These are phyloP conservation scores for Mus caroli DNA, from an alignment of 2,797 vertebrate species.

Conservation along the genomic window DNA sequence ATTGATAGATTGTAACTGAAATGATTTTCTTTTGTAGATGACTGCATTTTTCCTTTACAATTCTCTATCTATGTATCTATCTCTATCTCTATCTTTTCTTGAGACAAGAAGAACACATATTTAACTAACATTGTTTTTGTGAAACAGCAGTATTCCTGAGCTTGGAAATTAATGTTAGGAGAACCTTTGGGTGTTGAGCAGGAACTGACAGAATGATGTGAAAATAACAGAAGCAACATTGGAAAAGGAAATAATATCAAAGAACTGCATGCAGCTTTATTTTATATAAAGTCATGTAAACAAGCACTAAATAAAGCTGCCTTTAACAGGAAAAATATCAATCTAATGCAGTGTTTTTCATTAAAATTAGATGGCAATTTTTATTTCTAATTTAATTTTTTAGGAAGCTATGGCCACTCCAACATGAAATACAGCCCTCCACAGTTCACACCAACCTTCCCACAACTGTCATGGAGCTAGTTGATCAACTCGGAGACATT, in stretches of 20 bases:
- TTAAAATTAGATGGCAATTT: slow-evolving; percentile 51
- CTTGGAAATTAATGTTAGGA: not conserved
- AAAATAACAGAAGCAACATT: not conserved
- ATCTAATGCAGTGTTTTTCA: not conserved
- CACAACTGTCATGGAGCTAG: not conserved
- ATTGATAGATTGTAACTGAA: slow-evolving; percentile 15
- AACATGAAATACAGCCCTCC: not conserved
- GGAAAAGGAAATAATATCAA: slow-evolving; percentile 30
- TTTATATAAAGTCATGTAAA: not conserved
- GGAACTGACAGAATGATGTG: not conserved
- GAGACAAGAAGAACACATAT: not conserved
- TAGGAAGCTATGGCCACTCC: not conserved
- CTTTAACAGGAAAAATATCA: slow-evolving; percentile 13
- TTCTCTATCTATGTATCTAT: not conserved
- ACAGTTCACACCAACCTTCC: not conserved
- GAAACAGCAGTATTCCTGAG: not conserved
- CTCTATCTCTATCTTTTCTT: not conserved
- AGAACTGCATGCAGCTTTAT: not conserved
- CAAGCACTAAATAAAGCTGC: not conserved
- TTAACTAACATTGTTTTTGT: slow-evolving; percentile 35
- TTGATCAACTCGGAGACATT: not conserved
- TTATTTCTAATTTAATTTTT: slow-evolving; percentile 41
- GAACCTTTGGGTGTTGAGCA: not conserved
- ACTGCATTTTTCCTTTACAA: not conserved
- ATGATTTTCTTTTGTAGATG: not conserved